Evolutionary conservation across 1,140 invertebrate genomes (phyloP).

Genomic region (Drosophila kikkawai): DNA sequence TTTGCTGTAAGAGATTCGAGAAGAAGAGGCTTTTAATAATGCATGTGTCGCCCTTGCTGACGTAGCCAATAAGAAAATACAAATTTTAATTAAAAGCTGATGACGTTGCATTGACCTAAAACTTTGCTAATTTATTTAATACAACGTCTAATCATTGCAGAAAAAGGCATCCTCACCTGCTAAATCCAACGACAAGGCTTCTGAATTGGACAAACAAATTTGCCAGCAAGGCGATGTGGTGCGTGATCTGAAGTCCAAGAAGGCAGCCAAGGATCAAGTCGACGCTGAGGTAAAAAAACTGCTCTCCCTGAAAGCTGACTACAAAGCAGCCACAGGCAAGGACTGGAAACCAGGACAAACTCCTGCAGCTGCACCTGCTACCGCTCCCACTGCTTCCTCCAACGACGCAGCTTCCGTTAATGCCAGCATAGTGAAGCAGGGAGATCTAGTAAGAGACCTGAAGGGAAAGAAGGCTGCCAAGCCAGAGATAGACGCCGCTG

Average conservation of each 20-base stretch:
- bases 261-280: constrained; percentile 87
- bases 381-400: constrained; percentile 9
- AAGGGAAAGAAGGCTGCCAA: constrained; percentile 88
- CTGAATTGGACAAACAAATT: constrained; percentile 84
- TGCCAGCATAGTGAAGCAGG: constrained; percentile 87
- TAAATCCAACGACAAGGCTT: constrained; percentile 28
- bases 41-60: constrained; percentile 44
- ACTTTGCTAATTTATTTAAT: background rate
- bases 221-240: constrained; percentile 89
- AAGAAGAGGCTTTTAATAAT: constrained; percentile 29
- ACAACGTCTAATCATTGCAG: background rate
- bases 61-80: constrained; percentile 18
- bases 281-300: constrained; percentile 88
- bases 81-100: constrained; percentile 1
- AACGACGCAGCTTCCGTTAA: constrained; percentile 68
- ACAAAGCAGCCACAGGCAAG: constrained; percentile 87
- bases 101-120: background rate
- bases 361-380: constrained; percentile 18
- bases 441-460: constrained; percentile 89
- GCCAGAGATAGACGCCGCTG: constrained; percentile 87
- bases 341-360: constrained; percentile 87
- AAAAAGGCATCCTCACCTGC: constrained; percentile 38
- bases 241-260: constrained; percentile 89
- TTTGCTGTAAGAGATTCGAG: constrained; percentile 5
- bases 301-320: constrained; percentile 70